A percentile compares a stretch with the other conserved stretches of the same genome.
Conservation (phyloP, 1,140 invertebrate genomes). For the Papilio machaon region DNA sequence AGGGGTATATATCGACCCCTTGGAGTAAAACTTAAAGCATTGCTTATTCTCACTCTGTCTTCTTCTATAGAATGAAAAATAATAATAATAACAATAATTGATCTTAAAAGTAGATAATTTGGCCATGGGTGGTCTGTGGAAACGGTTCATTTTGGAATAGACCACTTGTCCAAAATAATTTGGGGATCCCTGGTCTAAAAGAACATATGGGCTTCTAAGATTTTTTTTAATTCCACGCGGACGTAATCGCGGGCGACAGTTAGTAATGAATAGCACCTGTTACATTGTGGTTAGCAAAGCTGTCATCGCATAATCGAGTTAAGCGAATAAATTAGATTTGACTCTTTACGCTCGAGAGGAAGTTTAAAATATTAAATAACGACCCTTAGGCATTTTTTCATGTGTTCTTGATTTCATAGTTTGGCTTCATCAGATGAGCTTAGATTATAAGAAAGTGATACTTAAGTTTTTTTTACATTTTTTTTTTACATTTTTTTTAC, state of each 20-base stretch:
- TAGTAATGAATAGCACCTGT: neutral
- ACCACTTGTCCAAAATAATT: neutral
- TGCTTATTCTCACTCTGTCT: no score
- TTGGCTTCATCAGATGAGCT: neutral
- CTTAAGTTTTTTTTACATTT: neutral
- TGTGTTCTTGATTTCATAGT: neutral
- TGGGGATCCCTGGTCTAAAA: neutral
- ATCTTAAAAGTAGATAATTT: no score
- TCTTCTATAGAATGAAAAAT: no score
- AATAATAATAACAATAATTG: no score
- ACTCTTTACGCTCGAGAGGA: neutral
- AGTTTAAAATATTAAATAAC: constrained; percentile 16
- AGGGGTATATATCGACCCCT: no score
- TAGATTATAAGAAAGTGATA: neutral
- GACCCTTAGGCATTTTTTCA: neutral
- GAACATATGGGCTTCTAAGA: neutral
- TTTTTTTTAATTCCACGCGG: no score
- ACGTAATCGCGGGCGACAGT: no score
- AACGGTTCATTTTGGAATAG: no score
- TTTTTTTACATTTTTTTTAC: neutral
- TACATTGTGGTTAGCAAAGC: constrained; percentile 22
- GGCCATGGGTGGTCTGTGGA: no score
- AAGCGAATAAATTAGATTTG: constrained; percentile 11
- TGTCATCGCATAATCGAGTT: constrained; percentile 6
- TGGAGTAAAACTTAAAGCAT: no score